Percentiles rank a stretch among this genome's conserved stretches.
phyloP scores from a whole-genome alignment of 2,888 invertebrate genomes.

The Ectemnius lituratus region DNA sequence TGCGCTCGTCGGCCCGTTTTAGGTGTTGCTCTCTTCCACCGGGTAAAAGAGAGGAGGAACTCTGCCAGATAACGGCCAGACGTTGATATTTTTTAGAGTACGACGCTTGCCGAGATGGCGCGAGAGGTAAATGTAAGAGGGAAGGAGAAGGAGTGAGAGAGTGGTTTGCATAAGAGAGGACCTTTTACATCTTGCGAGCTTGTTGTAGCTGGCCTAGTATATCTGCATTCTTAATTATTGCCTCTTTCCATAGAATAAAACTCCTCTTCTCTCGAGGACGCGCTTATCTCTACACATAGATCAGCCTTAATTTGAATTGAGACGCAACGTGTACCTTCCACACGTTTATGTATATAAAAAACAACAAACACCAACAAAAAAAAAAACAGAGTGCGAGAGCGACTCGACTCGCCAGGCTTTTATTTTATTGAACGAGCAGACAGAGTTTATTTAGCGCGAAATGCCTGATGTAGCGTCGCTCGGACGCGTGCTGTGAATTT shows the following conservation, averaged over 20 bases:
- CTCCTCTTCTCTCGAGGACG: neutral
- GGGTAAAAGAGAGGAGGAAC: constrained; percentile 56
- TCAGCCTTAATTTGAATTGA: neutral
- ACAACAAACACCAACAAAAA: too few species aligned
- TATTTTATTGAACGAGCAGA: neutral
- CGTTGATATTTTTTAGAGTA: constrained; percentile 60
- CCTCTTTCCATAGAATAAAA: neutral
- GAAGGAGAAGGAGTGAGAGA: constrained; percentile 16
- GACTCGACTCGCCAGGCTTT: neutral
- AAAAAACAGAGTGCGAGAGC: too few species aligned
- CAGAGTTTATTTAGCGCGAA: constrained; percentile 5
- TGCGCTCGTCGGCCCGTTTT: constrained; percentile 41
- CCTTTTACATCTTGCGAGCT: constrained; percentile 36
- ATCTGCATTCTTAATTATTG: constrained; percentile 25
- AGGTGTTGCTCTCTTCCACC: constrained; percentile 36
- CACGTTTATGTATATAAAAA: too few species aligned
- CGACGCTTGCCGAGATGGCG: neutral
- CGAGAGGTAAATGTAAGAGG: too few species aligned
- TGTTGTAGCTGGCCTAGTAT: constrained; percentile 33
- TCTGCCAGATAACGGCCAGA: constrained; percentile 62
- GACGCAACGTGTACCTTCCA: neutral
- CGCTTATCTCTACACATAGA: neutral
- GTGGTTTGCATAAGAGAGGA: constrained; percentile 49
- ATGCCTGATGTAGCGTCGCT: too few species aligned
- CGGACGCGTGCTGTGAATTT: too few species aligned